Evolutionary conservation across 2,888 invertebrate genomes (phyloP), one percentile per base, ranked within the genome.

Genomic region (Chromoteleia sp.): DNA sequence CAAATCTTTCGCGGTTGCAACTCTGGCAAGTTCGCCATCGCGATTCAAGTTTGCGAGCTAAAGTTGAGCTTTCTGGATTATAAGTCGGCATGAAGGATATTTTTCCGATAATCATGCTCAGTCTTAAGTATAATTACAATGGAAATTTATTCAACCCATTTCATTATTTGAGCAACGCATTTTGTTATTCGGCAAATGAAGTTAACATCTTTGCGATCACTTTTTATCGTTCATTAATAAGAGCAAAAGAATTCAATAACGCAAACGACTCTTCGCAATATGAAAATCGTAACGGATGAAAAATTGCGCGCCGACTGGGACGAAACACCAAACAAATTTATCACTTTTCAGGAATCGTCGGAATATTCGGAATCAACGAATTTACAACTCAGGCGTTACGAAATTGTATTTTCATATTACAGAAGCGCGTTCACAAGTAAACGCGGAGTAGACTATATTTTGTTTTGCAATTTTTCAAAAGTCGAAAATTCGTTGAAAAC

Each of bases 71-170:
- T 67, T 56, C 29, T 17, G 29, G 63, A 71, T 77, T 71, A 77
- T 70, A 50, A 63, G 48, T 71, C 50, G 17, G 10, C 56, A 43
- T 45, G 36, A 77, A 54, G 39, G 29, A 61, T 77, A 56, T 61
- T 77, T 77, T 77, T 70, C 45, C 61, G 29, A 78, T 78, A 71
- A 71, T 71, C 77, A 77, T 56, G 56, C 54, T 29, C 19, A 61
- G 70, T 61, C 52, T 29, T 59, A 50, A 45, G 59, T 17, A 67
- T 65, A 58, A 58, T 67, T 65, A 58, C 45, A 67, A 19, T 56
- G 30, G 29, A 41, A 29, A 36, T 54, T 73, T 61, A 63, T 41
- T 36, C 19, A 14, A 33, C 8, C 15, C 6, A 41, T 3, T 59
- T 71, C 45, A 30, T 52, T 54, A 29, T 56, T 54, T 25, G 1